Conservation (phyloP, 2,113 vertebrate species). For the Proterorhinus semilunaris region DNA sequence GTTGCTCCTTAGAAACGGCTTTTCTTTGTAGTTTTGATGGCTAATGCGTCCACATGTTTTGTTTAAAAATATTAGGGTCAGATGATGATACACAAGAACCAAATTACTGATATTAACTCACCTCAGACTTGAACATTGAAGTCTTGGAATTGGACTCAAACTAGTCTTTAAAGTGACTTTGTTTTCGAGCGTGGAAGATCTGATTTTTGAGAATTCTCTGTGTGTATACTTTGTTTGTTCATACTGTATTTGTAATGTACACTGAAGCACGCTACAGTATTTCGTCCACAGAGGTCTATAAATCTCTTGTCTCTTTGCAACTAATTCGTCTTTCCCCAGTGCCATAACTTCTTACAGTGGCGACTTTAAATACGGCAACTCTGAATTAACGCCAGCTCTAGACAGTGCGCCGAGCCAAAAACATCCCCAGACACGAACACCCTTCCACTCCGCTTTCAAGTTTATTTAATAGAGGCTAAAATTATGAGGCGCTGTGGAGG, state of each 20-base stretch:
- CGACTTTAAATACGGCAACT: slow-evolving; percentile 19
- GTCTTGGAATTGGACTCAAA: too few relatives aligned
- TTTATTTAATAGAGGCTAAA: slow-evolving; percentile 38
- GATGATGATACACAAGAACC: too few relatives aligned
- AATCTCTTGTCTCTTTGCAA: not conserved
- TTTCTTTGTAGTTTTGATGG: too few relatives aligned
- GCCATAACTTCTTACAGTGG: slow-evolving; percentile 24
- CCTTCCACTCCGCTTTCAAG: slow-evolving; percentile 28
- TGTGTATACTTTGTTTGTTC: not conserved
- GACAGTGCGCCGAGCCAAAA: slow-evolving; percentile 12
- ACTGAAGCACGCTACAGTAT: not conserved
- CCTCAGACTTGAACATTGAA: too few relatives aligned
- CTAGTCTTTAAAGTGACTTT: too few relatives aligned
- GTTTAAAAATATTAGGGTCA: too few relatives aligned
- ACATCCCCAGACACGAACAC: slow-evolving; percentile 23
- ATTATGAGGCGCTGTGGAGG: slow-evolving; percentile 7
- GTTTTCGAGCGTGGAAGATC: too few relatives aligned
- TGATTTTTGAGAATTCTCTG: too few relatives aligned
- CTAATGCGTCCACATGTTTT: too few relatives aligned
- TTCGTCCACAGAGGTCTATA: not conserved
- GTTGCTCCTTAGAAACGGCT: too few relatives aligned
- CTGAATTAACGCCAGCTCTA: slow-evolving; percentile 17
- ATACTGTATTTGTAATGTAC: not conserved
- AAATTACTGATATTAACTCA: too few relatives aligned
- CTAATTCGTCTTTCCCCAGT: not conserved